Evolutionary conservation across 2,888 invertebrate genomes (phyloP), one percentile per base, ranked within the genome.

Genomic region (Trichogramma evanescens): DNA sequence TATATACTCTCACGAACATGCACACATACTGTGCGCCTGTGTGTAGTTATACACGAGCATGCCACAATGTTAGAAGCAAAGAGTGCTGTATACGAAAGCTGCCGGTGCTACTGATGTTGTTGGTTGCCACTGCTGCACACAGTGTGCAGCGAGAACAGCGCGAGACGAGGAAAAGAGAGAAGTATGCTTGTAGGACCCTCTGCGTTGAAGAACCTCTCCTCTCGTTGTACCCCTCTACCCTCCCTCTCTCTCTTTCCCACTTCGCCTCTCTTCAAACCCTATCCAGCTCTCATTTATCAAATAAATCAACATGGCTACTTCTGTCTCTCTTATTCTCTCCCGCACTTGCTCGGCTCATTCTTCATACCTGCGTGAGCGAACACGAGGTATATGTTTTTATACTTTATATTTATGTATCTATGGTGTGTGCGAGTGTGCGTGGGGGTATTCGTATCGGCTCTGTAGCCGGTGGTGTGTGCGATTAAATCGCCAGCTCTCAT

Each of bases 231-330:
- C 71, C 69, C 68, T 70, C 67, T 72, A 46, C 41, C 64, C 60
- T 65, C 61, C 8, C 50, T 59, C 56, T 52, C 26, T 55, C 63
- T 54, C 63, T 52, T 51, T 58, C 58, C 58, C 50, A 26, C 57
- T 48, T 64, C 63, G 65, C 61, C 49, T 57, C 62, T 67, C 68
- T 69, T 71, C 67, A 70, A 71, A 72, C 72, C 72, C 72, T 71
- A 73, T 72, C 71, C 71, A 72, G 72, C 71, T 71, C 73, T 73
- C 75, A 73, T 73, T 74, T 74, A 74, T 74, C 73, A 74, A 74
- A 75, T 75, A 75, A 74, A 74, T 74, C 75, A 75, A 75, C 75
- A 72, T 71, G 68, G 72, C 72, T 75, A 75, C 73, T 75, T 72
- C 71, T 70, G 69, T 73, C 26, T 26, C 26, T 26, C 26, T 26